Base-by-base conservation (phyloP, 2,113 vertebrate species). In the Apus apus region DNA sequence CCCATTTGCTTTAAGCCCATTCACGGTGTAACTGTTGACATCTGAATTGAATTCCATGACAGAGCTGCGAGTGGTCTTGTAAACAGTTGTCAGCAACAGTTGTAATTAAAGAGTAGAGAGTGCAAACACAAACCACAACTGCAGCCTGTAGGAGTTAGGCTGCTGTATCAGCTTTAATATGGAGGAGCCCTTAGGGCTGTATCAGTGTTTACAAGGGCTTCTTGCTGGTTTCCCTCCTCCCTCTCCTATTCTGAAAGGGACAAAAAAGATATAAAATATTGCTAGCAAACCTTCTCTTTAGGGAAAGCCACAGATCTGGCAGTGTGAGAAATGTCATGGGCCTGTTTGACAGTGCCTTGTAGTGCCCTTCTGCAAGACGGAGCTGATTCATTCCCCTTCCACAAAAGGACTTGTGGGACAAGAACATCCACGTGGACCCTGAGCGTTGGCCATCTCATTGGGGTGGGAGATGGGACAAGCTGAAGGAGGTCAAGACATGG, bases 1-100 rank as follows among this genome's bases (percentile, higher is more conserved):
- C 15, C n/a, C 82, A 18, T 57, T 94, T 67, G 46, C 82, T 76
- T 67, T 48, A 48, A 76, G 82, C 62, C 57, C 30, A 4, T 72
- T 89, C 77, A 71, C 0, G 11, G 58, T 80, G 36, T 53, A 67
- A 53, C 82, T 87, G 77, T 94, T 87, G 82, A 92, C 82, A 90
- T 87, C 46, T 87, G 68, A 90, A 94, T 19, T 76, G 92, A 94
- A 87, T 94, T 92, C 62, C 30, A 58, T 53, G 82, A 30, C 64
- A 62, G 92, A 87, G 38, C 73, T 84, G 77, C 73, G 48, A 95
- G 82, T 87, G 89, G 89, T 87, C 77, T 87, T 90, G 82, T 79
- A 87, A 95, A 92, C 62, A 8, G 85, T 66, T 93, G 79, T 77
- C 3, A 4, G 71, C 65, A 87, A 60, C 64, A 68, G 60, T 40